Conservation (phyloP, 2,113 vertebrate species). For the Pao palembangensis region DNA sequence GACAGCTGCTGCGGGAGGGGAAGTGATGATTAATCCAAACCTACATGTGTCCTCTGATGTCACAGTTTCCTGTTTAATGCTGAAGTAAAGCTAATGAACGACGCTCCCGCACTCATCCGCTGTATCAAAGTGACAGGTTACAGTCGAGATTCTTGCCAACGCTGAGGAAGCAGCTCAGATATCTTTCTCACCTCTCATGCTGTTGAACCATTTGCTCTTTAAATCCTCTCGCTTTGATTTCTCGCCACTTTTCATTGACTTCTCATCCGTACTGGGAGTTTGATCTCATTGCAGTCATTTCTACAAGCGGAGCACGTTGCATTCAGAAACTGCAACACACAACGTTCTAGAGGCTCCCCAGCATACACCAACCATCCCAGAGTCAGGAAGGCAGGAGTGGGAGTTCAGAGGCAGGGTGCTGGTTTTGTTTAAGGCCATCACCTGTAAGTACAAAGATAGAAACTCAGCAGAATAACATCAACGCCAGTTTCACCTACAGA, state of each 20-base stretch:
- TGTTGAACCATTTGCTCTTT: constrained; percentile 8
- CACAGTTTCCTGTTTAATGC: constrained; percentile 18
- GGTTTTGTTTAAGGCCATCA: no score
- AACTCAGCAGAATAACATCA: no score
- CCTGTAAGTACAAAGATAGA: no score
- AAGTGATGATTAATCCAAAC: constrained; percentile 40
- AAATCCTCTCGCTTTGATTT: constrained; percentile 21
- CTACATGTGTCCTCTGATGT: constrained; percentile 37
- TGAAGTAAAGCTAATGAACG: constrained; percentile 42
- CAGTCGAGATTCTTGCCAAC: constrained; percentile 19
- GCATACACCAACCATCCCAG: no score
- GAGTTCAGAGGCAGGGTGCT: no score
- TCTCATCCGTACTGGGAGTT: neutral
- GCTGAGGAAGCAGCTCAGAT: constrained; percentile 22
- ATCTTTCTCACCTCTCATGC: constrained; percentile 5
- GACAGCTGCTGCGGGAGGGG: neutral
- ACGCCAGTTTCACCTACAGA: no score
- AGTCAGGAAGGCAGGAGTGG: no score
- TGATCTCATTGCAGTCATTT: no score
- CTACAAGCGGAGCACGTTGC: no score
- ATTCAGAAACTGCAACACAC: no score
- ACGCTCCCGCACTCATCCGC: constrained; percentile 29
- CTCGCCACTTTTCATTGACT: constrained; percentile 4
- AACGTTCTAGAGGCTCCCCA: no score
- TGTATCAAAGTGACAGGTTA: constrained; percentile 23